phyloP scores from a whole-genome alignment of 23 tunicate species.

The Diplosoma virens region DNA sequence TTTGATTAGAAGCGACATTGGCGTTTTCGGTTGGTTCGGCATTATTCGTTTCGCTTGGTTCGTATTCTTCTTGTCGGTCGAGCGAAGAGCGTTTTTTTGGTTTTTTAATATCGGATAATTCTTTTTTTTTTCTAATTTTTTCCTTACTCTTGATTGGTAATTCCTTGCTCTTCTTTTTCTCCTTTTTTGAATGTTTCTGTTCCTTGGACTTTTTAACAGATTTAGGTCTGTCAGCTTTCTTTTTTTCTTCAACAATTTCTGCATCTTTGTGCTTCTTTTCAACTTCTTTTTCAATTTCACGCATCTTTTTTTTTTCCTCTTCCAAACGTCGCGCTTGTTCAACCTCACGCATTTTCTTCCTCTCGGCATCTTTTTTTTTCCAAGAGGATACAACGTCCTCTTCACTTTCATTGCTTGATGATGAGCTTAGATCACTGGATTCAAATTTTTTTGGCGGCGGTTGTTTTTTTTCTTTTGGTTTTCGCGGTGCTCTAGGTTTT shows the following conservation, averaged over 20 bases:
- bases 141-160: background rate
- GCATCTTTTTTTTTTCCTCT: conserved; percentile 72
- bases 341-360: conserved; percentile 55
- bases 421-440: conserved; percentile 30
- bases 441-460: conserved; percentile 23
- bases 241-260: background rate
- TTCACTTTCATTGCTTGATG: conserved; percentile 26
- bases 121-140: background rate
- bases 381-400: conserved; percentile 79
- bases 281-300: conserved; percentile 78
- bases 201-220: conserved; percentile 15
- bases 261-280: conserved; percentile 46
- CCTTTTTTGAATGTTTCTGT: conserved; percentile 15
- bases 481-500: conserved; percentile 17
- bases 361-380: conserved; percentile 82
- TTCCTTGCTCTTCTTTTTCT: conserved; percentile 38
- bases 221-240: conserved; percentile 4
- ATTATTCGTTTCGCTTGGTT: background rate
- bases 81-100: background rate
- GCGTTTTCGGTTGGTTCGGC: conserved; percentile 9
- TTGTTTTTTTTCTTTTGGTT: conserved; percentile 34
- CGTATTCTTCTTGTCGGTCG: background rate
- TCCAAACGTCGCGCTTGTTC: conserved; percentile 43
- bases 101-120: background rate
- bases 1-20: background rate